Evolutionary conservation across 2,113 vertebrate species (phyloP).

Genomic region (Serranochromis macrocephalus): DNA sequence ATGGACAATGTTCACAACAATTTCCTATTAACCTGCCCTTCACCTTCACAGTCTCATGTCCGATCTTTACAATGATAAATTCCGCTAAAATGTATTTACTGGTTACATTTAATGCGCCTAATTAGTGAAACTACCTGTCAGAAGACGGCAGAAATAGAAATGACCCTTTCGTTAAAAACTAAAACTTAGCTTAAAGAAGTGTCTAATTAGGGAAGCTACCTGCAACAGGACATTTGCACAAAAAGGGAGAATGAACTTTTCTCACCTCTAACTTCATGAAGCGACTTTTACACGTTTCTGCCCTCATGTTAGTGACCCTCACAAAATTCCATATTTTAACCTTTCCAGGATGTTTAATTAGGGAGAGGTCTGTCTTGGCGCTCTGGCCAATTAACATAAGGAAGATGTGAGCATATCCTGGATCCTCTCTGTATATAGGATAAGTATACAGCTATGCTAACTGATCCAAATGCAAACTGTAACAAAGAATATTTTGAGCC

Average conservation of each 20-base stretch:
- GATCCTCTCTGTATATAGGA: background rate
- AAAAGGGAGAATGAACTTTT: background rate
- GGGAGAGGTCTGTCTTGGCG: background rate
- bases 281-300: background rate
- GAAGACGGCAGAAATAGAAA: background rate
- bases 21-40: background rate
- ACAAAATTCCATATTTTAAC: background rate
- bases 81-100: slow-evolving; percentile 1
- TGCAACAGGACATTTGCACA: background rate
- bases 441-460: background rate
- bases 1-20: background rate
- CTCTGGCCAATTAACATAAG: background rate
- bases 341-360: slow-evolving; percentile 9
- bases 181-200: background rate
- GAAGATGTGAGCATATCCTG: background rate
- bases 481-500: background rate
- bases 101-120: slow-evolving; percentile 10
- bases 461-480: background rate
- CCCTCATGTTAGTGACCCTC: background rate
- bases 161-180: background rate
- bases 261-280: background rate
- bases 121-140: slow-evolving; percentile 32
- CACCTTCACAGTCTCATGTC: background rate
- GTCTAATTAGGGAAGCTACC: slow-evolving; percentile 10
- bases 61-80: background rate